A percentile compares a stretch with the other conserved stretches of the same genome.
These are phyloP conservation scores for Carollia perspicillata DNA, from an alignment of 2,113 vertebrate genomes.

Conservation along the genomic window DNA sequence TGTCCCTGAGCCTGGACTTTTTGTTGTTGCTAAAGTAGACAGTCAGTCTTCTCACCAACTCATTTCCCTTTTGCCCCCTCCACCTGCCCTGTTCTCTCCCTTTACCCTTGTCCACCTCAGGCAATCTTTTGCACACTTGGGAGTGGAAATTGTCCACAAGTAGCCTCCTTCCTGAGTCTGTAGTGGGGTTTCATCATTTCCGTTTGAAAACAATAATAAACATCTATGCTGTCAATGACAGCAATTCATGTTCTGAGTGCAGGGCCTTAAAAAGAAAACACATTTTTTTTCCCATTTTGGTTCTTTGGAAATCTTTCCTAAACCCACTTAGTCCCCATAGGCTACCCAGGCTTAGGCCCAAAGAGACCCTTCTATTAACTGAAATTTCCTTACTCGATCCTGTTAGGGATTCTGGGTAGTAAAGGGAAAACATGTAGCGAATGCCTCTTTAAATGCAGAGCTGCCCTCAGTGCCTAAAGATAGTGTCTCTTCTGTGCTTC, in stretches of 20 bases:
- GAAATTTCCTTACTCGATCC: background rate
- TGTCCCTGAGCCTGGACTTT: conserved; percentile 30
- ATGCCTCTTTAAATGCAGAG: background rate
- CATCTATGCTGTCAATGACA: background rate
- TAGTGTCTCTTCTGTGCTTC: background rate
- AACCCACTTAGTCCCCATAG: background rate
- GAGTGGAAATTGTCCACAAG: background rate
- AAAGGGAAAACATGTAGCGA: background rate
- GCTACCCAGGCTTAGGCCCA: background rate
- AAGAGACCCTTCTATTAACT: background rate
- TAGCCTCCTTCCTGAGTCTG: background rate
- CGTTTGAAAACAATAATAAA: background rate
- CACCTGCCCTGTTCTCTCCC: background rate
- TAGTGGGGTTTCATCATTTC: background rate
- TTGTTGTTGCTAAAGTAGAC: background rate
- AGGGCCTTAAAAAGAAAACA: background rate
- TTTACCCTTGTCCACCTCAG: background rate
- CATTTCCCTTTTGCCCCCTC: background rate
- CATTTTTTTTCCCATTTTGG: background rate
- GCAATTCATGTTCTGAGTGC: background rate
- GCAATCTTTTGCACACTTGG: background rate
- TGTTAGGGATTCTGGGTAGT: background rate
- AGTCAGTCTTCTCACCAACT: background rate
- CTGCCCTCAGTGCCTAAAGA: background rate
- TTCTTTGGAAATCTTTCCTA: background rate